A percentile compares a stretch with the other conserved stretches of the same genome.
phyloP scores from a whole-genome alignment of 2,113 vertebrate species.

The Trichechus manatus region DNA sequence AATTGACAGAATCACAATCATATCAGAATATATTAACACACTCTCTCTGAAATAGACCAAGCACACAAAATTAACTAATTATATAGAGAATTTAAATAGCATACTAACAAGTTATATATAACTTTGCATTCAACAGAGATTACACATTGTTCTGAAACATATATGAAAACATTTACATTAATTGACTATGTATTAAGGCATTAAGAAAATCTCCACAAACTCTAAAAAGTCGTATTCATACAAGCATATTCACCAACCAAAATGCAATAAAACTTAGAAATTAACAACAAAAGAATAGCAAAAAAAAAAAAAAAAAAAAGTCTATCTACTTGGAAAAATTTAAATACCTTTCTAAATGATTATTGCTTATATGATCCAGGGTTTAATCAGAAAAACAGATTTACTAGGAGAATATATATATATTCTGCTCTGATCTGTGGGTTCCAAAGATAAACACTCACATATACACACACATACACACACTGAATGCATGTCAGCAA shows the following conservation, averaged over 20 bases:
- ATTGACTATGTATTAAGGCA: not conserved
- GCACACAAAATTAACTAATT: not conserved
- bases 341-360: constrained; percentile 16
- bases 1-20: not conserved
- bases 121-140: constrained; percentile 18
- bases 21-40: not conserved
- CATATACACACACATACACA: not conserved
- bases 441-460: not conserved
- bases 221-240: constrained; percentile 8
- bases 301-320: not conserved
- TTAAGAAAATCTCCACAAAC: constrained; percentile 53
- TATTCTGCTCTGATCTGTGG: not conserved
- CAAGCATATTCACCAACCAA: not conserved
- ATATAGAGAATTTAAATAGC: constrained; percentile 19
- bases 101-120: constrained; percentile 11
- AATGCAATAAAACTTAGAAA: constrained; percentile 22
- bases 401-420: not conserved
- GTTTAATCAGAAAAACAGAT: constrained; percentile 1
- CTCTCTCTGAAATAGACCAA: constrained; percentile 25
- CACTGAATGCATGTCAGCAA: not conserved
- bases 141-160: constrained; percentile 52
- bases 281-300: not conserved
- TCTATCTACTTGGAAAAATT: not conserved
- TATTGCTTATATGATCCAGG: not conserved
- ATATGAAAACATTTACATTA: constrained; percentile 1